Evolutionary conservation across 2,113 vertebrate genomes (phyloP), one percentile per base, ranked within the genome.

Genomic region (Mungos mungo): DNA sequence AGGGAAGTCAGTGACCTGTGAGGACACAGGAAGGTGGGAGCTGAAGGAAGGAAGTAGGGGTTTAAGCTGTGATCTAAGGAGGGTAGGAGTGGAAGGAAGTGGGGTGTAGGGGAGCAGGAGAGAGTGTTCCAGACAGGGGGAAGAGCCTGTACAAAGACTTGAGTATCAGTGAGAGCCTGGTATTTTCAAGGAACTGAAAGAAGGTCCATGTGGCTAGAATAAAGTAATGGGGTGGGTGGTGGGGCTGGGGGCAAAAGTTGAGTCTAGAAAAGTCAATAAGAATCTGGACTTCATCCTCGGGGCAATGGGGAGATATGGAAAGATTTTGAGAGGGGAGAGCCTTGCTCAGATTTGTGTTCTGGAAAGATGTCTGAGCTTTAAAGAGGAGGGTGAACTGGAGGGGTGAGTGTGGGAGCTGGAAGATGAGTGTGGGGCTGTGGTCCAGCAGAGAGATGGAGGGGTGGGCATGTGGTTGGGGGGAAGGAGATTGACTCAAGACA

Each of bases 131-230:
- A 68, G 74, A 38, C 1, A 12, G 35, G 65, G 63, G 45, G 74
- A 33, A 83, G 83, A 80, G 33, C 31, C 33, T 29, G 19, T 38
- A 11, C 92, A 12, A 47, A 41, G 88, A 23, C 19, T 33, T 72
- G 91, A 76, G 31, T 27, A 4, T 69, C 87, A 2, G 6, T 2
- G 4, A 92, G 7, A 41, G 86, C 76, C 35, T 5, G 13, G n/a
- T 4, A 65, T 88, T 92, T 91, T 81, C 93, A 76, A 71, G 94
- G 69, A 96, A 93, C 71, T 3, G 35, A 85, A 91, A 94, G 68
- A 84, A 81, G 16, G 47, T n/a, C 15, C 5, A 33, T 0, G 11
- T 31, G 69, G 13, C 57, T 31, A 45, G 13, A 77, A 19, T 33
- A 38, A 23, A 69, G 68, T 0, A 25, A 9, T 1, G 15, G 7